Evolutionary conservation across 2,113 vertebrate genomes (phyloP), one percentile per base, ranked within the genome.

Genomic region (Rhinichthys klamathensis): DNA sequence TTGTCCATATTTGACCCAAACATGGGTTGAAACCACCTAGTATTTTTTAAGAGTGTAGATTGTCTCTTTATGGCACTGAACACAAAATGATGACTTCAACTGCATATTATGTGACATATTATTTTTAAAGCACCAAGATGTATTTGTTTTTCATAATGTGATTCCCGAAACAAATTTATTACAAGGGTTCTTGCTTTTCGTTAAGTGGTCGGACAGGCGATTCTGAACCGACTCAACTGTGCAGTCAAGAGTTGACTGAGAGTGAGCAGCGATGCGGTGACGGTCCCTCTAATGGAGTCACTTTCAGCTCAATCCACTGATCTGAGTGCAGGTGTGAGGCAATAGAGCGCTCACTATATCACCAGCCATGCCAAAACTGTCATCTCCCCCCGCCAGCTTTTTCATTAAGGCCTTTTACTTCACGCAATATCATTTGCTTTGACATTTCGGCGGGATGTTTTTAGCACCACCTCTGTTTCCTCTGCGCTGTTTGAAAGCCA

Each of bases 401-500:
- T 95, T 93, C 91, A 93, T 93, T 92, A 90, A 92, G 90, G 92
- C 92, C 93, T 92, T 93, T 77, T 91, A 92, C 92, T 94, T 91
- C 90, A 91, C 89, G 87, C 87, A 67, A 88, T 92, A 88, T 94
- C 91, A 93, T 91, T 93, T 83, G 58, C 87, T 91, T 87, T 93
- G 92, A 93, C 92, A 93, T 93, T 93, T 93, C 82, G 21, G 89
- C 73, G 76, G 85, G 78, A 84, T 79, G 84, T 86, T 75, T 51
- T 85, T 92, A 87, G 83, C 82, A 88, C 88, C 86, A 65, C 86
- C 85, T 87, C 88, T 89, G 86, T 91, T 89, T 86, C 76, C 54
- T 88, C 88, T 85, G 80, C 91, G 74, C 90, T 86, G 90, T 92
- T 91, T 90, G 73, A 87, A 82, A 82, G 83, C 60, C 44, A 25